Evolutionary conservation across 2,113 vertebrate genomes (phyloP).

Genomic region (Crotalus viridis): DNA sequence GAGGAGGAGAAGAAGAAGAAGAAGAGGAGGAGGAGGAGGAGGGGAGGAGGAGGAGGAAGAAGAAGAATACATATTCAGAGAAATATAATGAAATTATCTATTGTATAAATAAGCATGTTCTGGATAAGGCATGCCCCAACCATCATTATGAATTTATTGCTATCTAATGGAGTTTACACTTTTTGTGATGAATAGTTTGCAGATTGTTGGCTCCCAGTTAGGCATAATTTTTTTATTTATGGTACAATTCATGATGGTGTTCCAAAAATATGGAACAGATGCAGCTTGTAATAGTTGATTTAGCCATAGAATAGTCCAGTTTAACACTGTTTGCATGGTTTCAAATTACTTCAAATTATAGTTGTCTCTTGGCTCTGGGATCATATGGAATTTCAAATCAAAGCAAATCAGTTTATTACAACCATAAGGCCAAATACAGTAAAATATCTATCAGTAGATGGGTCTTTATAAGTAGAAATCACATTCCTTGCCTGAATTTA

Average conservation of each 20-base stretch:
- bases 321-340: neutral
- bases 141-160: constrained; percentile 8
- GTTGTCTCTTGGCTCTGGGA: no score
- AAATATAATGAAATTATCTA: neutral
- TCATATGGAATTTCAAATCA: neutral
- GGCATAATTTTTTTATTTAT: constrained; percentile 12
- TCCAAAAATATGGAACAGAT: neutral
- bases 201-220: neutral
- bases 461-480: neutral
- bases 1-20: no score
- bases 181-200: neutral
- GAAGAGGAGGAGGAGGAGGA: no score
- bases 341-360: neutral
- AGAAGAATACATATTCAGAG: neutral
- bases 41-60: no score
- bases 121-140: constrained; percentile 23
- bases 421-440: neutral
- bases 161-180: constrained; percentile 15
- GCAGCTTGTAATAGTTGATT: neutral
- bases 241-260: neutral
- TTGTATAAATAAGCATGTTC: constrained; percentile 24
- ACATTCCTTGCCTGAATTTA: neutral
- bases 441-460: neutral
- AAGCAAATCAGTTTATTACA: neutral
- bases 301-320: neutral